Percentiles rank a stretch among this genome's conserved stretches.
Conservation (phyloP, 2,797 vertebrate species). For the Sciaenops ocellatus region DNA sequence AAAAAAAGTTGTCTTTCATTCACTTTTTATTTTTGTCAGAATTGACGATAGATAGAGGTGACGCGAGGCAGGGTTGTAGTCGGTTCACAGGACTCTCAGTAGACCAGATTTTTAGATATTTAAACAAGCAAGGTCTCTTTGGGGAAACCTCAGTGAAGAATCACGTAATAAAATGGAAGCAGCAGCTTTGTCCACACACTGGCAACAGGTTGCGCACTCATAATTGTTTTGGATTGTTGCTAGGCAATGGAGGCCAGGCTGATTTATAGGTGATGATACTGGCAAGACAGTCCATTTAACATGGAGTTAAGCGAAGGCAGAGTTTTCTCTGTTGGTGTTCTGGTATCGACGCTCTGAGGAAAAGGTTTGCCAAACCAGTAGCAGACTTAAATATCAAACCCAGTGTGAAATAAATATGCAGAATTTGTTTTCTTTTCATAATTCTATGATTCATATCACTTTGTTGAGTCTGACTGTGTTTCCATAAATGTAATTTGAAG, state of each 20-base stretch:
- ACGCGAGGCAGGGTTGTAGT: not conserved
- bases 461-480: too few relatives aligned
- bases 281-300: not conserved
- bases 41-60: not conserved
- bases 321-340: not conserved
- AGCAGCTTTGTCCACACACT: not conserved
- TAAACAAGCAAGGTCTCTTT: not conserved
- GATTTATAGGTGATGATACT: not conserved
- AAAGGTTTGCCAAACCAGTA: not conserved
- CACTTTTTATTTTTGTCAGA: not conserved
- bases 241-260: not conserved
- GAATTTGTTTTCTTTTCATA: not conserved
- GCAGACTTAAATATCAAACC: not conserved
- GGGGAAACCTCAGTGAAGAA: not conserved
- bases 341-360: not conserved
- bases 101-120: not conserved
- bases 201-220: not conserved
- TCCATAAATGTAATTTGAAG: too few relatives aligned
- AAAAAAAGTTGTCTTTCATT: constrained; percentile 6
- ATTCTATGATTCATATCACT: too few relatives aligned
- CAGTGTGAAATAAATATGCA: not conserved
- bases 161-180: not conserved
- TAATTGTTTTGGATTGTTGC: constrained; percentile 10
- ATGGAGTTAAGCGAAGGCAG: not conserved
- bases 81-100: not conserved